Base-by-base conservation (phyloP, 2,113 vertebrate species). In the Rostratula benghalensis region DNA sequence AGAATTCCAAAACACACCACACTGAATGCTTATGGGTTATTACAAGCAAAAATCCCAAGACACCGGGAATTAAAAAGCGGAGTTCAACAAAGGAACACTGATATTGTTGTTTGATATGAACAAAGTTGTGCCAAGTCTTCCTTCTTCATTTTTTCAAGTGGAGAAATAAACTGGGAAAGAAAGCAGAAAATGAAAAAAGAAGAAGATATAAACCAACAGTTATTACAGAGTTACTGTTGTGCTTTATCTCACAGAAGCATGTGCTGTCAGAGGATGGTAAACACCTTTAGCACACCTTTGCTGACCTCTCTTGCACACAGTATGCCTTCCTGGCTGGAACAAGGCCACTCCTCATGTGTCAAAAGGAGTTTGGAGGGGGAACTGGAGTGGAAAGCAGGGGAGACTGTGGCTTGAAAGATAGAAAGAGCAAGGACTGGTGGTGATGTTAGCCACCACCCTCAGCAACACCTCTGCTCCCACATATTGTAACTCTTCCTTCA, bases 91-190 rank as follows among this genome's bases (percentile, higher is more conserved):
- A 90, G 92, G 94, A 97, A 96, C 93, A 96, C 90, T 95, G 94
- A 95, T 96, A 97, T 76, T 18, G 4, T 97, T 39, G 90, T 84
- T 84, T 87, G 96, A 85, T 93, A 74, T 90, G 95, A 96, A 97
- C 85, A 93, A 94, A 94, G 95, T 64, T 94, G 95, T 94, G 95
- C 93, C 96, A 95, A 94, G 92, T 93, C 95, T 85, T 97, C 93
- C 86, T 92, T 80, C 68, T 67, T 92, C 41, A 37, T 45, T 85
- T 95, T 92, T 94, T 98, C 96, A 97, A 94, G 97, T 97, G 95
- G 97, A 98, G 97, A 97, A 98, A 96, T 97, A 97, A 97, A 98
- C 97, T 97, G 74, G 71, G 70, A 91, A 94, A 93, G 45, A 64
- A 94, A 97, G 75, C 87, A 96, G 68, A 93, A 81, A 60, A 65